These are phyloP conservation scores for Zelostemma sp. DNA, from an alignment of 1,140 invertebrate genomes.

Conservation along the genomic window DNA sequence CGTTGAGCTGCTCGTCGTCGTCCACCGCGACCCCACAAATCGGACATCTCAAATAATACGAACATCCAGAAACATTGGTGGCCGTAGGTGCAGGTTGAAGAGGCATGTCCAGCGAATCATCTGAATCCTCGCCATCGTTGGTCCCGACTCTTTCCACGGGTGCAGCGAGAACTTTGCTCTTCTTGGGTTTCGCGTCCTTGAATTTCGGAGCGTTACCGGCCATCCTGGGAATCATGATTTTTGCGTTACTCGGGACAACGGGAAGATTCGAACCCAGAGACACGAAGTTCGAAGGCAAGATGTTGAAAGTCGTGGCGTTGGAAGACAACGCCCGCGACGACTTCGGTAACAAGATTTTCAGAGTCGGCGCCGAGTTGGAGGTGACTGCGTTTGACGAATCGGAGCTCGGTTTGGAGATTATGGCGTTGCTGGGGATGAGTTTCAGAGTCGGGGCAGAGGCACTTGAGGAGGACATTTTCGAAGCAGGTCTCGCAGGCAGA, in stretches of 20 bases:
- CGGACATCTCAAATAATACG: slow-evolving; percentile 36
- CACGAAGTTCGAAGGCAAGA: not conserved
- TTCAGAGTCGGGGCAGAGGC: too few relatives aligned
- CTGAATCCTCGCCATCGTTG: slow-evolving; percentile 12
- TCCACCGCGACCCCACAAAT: slow-evolving; percentile 44
- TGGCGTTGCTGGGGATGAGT: too few relatives aligned
- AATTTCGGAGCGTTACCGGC: not conserved
- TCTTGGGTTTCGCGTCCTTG: slow-evolving; percentile 10
- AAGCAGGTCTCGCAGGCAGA: slow-evolving; percentile 11
- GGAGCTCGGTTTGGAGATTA: too few relatives aligned
- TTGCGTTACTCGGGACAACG: slow-evolving; percentile 25
- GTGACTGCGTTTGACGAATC: too few relatives aligned
- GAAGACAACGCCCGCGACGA: too few relatives aligned
- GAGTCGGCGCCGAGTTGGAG: not conserved
- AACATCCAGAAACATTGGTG: slow-evolving; percentile 16
- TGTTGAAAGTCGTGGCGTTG: too few relatives aligned
- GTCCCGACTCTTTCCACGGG: slow-evolving; percentile 1
- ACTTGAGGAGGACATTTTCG: too few relatives aligned
- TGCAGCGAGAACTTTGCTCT: slow-evolving; percentile 6
- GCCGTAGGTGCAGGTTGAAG: slow-evolving; percentile 29
- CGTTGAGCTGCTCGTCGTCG: slow-evolving; percentile 30
- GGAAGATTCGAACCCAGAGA: slow-evolving; percentile 15
- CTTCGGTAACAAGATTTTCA: too few relatives aligned
- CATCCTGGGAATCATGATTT: slow-evolving; percentile 39
- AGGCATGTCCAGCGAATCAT: slow-evolving; percentile 33